Base-by-base conservation (phyloP, 2,888 invertebrate genomes). In the Leptinotarsa rubiginosa region DNA sequence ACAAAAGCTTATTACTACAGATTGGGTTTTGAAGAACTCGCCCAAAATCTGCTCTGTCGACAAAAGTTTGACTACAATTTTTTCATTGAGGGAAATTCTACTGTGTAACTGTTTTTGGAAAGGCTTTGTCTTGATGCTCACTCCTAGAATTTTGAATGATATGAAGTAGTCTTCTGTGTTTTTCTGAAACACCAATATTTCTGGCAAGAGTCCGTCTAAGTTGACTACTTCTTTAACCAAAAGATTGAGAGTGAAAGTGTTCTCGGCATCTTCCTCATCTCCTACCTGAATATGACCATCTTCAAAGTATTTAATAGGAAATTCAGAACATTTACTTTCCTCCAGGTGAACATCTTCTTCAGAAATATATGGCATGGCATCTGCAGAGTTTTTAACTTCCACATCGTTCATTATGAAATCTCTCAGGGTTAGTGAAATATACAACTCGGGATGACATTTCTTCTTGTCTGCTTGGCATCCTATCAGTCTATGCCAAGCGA, bases 401-500 rank as follows among this genome's bases (percentile, higher is more conserved):
- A 0, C 82, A 86, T 2, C 87, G 84, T 87, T 88, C 75, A 86
- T 87, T 13, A 87, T 56, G 70, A 91, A 90, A 76, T 92, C 92
- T 79, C 92, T 90, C 25, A 93, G 88, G 0, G 91, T 89, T 25
- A 93, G 86, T 59, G 91, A 90, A 73, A 93, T 85, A 72, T 90
- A 87, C 7, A 93, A 85, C 84, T 93, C 92, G 0, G 93, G 93
- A 77, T 91, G 91, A 74, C 89, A 89, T 54, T 82, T 83, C 47
- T 83, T 81, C 69, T 83, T 84, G 70, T 84, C 83, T 10, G 80
- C 77, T 54, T 84, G 83, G 50, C 83, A 89, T 10, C 92, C 92
- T 0, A 92, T 88, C 4, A 93, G 83, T 78, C 90, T 90, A 77
- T 92, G 91, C 93, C 93, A 93, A 74, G 90, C 86, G 75, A 90